These are phyloP conservation scores for Rissa tridactyla DNA, from an alignment of 2,113 vertebrate genomes.

Conservation along the genomic window DNA sequence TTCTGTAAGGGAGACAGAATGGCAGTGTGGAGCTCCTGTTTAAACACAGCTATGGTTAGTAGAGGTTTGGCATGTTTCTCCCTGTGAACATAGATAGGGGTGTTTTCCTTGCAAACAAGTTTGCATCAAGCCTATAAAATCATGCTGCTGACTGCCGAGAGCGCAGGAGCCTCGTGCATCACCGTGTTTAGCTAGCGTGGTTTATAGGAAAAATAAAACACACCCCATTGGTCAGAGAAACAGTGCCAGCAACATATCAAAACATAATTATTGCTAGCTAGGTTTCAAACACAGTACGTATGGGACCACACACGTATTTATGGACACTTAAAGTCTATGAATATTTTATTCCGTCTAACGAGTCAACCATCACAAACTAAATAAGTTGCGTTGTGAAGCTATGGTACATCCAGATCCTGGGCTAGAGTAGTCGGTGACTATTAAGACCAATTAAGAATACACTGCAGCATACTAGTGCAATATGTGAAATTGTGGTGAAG, in stretches of 20 bases:
- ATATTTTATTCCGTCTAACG: background rate
- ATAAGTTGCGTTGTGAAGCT: background rate
- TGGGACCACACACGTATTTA: background rate
- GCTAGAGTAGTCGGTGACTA: background rate
- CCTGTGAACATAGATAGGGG: background rate
- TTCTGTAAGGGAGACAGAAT: background rate
- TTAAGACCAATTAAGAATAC: background rate
- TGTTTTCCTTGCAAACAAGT: background rate
- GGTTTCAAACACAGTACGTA: background rate
- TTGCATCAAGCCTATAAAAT: background rate
- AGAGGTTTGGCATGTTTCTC: background rate
- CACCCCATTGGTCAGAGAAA: background rate
- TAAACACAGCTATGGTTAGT: background rate
- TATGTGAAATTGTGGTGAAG: background rate
- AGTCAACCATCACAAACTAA: background rate
- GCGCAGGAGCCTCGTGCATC: background rate
- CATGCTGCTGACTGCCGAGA: background rate
- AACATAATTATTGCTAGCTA: background rate
- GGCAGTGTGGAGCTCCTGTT: background rate
- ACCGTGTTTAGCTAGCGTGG: fast-evolving
- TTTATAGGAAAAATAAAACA: background rate
- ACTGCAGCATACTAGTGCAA: background rate
- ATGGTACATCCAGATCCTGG: background rate
- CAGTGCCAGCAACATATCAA: background rate
- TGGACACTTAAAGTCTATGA: background rate